Evolutionary conservation across 2,797 vertebrate species (phyloP).

Genomic region (Spinus olivaceus): DNA sequence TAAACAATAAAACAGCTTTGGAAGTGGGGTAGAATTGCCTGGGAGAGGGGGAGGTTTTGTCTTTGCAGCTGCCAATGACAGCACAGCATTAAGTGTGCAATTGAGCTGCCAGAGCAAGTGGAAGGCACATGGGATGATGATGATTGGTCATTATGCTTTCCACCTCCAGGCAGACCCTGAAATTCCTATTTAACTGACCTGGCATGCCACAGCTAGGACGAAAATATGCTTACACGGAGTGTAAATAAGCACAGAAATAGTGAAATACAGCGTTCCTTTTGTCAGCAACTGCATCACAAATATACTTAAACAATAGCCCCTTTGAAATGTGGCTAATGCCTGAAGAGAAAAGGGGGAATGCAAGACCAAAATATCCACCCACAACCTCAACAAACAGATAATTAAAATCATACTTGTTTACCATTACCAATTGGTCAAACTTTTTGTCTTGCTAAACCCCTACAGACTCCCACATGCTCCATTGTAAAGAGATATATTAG

Average conservation of each 20-base stretch:
- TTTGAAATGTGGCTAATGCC: slow-evolving; percentile 32
- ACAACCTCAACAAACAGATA: slow-evolving; percentile 19
- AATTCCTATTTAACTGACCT: slow-evolving; percentile 38
- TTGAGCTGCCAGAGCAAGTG: background rate
- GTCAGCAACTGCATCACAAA: slow-evolving; percentile 18
- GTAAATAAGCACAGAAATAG: slow-evolving; percentile 40
- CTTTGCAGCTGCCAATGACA: background rate
- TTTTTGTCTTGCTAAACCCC: background rate
- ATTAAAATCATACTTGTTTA: slow-evolving; percentile 57
- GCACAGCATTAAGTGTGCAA: background rate
- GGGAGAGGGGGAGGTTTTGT: background rate
- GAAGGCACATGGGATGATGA: background rate
- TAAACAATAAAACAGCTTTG: background rate
- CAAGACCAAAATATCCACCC: slow-evolving; percentile 24
- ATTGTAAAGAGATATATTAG: background rate
- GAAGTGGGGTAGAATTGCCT: background rate
- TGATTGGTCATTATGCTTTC: background rate
- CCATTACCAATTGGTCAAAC: background rate
- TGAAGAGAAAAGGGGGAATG: slow-evolving; percentile 19
- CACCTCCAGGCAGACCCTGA: slow-evolving; percentile 12
- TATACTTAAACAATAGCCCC: slow-evolving; percentile 29
- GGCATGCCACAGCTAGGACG: background rate
- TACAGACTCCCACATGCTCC: background rate
- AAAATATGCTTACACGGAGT: slow-evolving; percentile 30
- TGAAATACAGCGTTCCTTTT: background rate